These are phyloP conservation scores for Bursaphelenchus okinawaensis DNA, from an alignment of 2,888 invertebrate species.

Conservation along the genomic window DNA sequence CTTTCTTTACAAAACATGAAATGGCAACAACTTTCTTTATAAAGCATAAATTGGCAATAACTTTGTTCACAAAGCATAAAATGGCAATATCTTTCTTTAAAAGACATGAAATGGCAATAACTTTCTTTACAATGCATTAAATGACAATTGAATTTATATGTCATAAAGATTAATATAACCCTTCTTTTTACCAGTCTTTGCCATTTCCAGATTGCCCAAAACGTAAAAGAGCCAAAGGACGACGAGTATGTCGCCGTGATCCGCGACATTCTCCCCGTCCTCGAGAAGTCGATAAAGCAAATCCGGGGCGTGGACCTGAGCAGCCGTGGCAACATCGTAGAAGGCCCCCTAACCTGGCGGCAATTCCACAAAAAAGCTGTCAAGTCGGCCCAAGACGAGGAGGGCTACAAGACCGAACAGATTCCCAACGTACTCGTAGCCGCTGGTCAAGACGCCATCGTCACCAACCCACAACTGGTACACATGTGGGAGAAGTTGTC, in stretches of 20 bases:
- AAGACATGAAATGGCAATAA: no score
- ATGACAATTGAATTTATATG: no score
- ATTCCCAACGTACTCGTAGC: constrained; percentile 59
- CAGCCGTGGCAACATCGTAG: constrained; percentile 67
- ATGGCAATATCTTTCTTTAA: no score
- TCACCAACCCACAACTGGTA: constrained; percentile 24
- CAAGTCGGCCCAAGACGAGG: constrained; percentile 16
- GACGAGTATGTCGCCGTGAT: constrained; percentile 24
- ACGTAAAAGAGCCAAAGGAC: constrained; percentile 34
- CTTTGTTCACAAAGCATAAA: no score
- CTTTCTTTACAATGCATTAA: no score
- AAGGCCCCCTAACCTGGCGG: constrained; percentile 94
- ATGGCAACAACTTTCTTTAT: no score
- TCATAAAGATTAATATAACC: no score
- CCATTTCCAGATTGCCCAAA: constrained; percentile 36
- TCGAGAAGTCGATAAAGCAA: constrained; percentile 31
- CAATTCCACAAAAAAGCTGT: constrained; percentile 75
- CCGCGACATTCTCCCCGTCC: constrained; percentile 26
- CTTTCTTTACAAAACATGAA: no score
- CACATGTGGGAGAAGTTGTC: constrained; percentile 73
- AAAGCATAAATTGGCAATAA: no score
- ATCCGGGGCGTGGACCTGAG: constrained; percentile 12
- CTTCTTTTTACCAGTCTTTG: no score
- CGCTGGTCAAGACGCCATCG: constrained; percentile 28
- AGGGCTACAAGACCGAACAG: constrained; percentile 60